A percentile compares a stretch with the other conserved stretches of the same genome.
phyloP scores from a whole-genome alignment of 2,113 vertebrate species.

The Excalfactoria chinensis region DNA sequence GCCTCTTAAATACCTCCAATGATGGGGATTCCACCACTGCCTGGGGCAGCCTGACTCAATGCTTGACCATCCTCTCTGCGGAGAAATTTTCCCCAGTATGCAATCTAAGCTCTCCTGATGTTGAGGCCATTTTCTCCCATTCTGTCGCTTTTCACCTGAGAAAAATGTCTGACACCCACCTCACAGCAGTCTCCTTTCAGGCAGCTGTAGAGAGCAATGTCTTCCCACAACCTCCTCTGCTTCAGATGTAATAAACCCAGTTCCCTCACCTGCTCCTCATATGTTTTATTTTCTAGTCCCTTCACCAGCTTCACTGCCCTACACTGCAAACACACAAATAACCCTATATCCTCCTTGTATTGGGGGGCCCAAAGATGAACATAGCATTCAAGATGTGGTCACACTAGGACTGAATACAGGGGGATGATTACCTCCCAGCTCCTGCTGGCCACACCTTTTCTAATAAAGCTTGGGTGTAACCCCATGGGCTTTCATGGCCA shows the following conservation, averaged over 20 bases:
- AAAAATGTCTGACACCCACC: background rate
- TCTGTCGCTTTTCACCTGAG: background rate
- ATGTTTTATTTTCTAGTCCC: background rate
- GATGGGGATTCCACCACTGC: background rate
- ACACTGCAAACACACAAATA: background rate
- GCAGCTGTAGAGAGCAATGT: background rate
- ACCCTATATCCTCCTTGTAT: background rate
- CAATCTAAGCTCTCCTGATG: background rate
- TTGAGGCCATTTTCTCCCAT: background rate
- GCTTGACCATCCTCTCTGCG: background rate
- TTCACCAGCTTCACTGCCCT: background rate
- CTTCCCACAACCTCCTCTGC: background rate
- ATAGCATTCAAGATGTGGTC: background rate
- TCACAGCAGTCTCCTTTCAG: background rate
- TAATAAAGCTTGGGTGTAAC: background rate
- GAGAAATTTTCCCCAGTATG: background rate
- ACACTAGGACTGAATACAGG: background rate
- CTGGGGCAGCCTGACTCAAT: background rate
- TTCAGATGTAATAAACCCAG: background rate
- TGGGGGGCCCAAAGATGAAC: background rate
- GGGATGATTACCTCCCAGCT: background rate
- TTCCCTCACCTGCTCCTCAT: background rate
- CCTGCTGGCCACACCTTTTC: background rate
- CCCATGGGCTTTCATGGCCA: background rate
- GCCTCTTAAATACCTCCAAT: background rate